These are phyloP conservation scores for Lota lota DNA, from an alignment of 2,113 vertebrate genomes.

Conservation along the genomic window DNA sequence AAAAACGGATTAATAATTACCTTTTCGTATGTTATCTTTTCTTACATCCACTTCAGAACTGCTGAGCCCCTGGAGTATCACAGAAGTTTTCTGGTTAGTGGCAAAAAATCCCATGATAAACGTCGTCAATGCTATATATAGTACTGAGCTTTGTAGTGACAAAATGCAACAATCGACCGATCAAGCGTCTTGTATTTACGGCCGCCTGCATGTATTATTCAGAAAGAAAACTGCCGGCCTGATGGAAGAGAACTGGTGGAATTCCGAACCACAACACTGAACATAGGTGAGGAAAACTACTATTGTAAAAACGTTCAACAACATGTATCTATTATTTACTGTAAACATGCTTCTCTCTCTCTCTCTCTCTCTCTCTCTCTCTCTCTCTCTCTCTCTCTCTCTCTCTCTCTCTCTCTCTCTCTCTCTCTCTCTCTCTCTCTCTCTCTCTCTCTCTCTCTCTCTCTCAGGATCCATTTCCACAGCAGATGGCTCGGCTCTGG, in stretches of 20 bases:
- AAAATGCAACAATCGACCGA: too few species aligned
- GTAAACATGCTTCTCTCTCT: background rate
- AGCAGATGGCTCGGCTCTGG: constrained; percentile 91
- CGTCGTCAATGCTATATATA: background rate
- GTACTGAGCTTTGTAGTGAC: background rate
- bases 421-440: background rate
- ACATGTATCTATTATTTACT: background rate
- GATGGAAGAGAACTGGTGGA: constrained; percentile 92
- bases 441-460: background rate
- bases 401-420: background rate
- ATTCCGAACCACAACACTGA: constrained; percentile 94
- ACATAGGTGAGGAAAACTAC: constrained; percentile 79
- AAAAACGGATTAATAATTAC: background rate
- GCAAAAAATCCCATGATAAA: background rate
- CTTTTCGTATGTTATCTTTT: background rate
- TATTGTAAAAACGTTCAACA: background rate
- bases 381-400: background rate
- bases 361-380: background rate
- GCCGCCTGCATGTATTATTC: constrained; percentile 11
- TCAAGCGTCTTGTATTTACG: too few species aligned
- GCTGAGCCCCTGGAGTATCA: constrained; percentile 95
- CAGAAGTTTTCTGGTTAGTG: constrained; percentile 91
- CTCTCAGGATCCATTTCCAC: constrained; percentile 90
- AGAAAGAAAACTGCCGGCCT: constrained; percentile 96
- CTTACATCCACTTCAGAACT: constrained; percentile 67